These are phyloP conservation scores for Syngnathus scovelli DNA, from an alignment of 2,113 vertebrate genomes.

Conservation along the genomic window DNA sequence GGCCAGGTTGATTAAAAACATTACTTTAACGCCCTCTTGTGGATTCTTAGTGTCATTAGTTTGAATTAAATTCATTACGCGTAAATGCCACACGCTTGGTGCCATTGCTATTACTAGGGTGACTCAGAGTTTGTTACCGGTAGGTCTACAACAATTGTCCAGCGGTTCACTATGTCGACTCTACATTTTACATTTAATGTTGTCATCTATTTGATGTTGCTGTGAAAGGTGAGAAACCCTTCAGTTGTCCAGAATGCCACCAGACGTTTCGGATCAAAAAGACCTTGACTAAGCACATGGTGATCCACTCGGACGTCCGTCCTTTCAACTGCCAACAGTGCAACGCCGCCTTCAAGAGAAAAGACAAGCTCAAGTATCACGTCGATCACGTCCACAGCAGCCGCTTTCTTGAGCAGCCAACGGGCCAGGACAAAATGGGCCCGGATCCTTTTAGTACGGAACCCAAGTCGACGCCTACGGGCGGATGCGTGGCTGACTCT, in stretches of 20 bases:
- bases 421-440: slow-evolving; percentile 70
- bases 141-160: no score
- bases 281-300: slow-evolving; percentile 96
- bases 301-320: slow-evolving; percentile 94
- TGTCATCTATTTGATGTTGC: slow-evolving; percentile 5
- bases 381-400: slow-evolving; percentile 89
- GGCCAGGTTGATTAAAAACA: no score
- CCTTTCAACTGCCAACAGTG: slow-evolving; percentile 95
- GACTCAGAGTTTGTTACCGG: no score
- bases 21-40: no score
- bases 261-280: slow-evolving; percentile 98
- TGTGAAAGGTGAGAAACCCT: slow-evolving; percentile 89
- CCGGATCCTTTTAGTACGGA: slow-evolving; percentile 66
- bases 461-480: slow-evolving; percentile 69
- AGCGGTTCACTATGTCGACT: no score
- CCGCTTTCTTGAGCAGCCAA: slow-evolving; percentile 69
- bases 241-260: slow-evolving; percentile 90
- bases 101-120: no score
- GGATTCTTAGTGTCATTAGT: no score
- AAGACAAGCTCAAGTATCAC: slow-evolving; percentile 97
- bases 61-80: no score
- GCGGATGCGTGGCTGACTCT: slow-evolving; percentile 80
- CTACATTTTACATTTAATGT: not conserved
- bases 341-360: slow-evolving; percentile 91
- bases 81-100: no score